Evolutionary conservation across 2,797 vertebrate genomes (phyloP), one percentile per base, ranked within the genome.

Genomic region (Spheniscus humboldti): DNA sequence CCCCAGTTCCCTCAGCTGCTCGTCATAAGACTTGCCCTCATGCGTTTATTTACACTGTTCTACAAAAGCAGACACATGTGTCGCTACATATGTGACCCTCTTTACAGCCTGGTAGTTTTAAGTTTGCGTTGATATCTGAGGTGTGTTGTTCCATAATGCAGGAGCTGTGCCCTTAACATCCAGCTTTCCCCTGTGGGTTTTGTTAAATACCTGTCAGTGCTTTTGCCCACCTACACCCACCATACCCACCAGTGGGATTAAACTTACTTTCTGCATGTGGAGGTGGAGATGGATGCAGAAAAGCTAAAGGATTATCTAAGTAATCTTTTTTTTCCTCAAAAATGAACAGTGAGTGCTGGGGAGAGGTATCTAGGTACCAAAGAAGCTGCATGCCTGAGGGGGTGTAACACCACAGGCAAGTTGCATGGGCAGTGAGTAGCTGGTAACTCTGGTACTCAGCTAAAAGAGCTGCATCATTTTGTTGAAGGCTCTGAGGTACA

Each of bases 81-180:
- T 28, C 2, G 0, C 19, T 23, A 7, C 17, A 1, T 18, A 7
- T 3, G 35, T 18, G 24, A n/a, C 7, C 9, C 12, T 62, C n/a
- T 31, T 22, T 13, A 50, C 33, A 55, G 30, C 23, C 33, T 6
- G 4, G 13, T 23, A 17, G 5, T 4, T 56, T 3, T 6, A 7
- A 18, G 11, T 48, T 4, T 5, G 20, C 13, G 47, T 22, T 33
- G 31, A 11, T 24, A 6, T 2, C 30, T 4, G 9, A 6, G 37
- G 6, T 8, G 0, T 1, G 18, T 20, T 35, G 60, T 7, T 43
- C 37, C 4, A 0, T 25, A 6, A 5, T 0, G 3, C 8, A 6
- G 47, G 31, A 89, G 11, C n/a, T 57, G 64, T 25, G 41, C 18
- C 33, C 28, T n/a, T 7, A 45, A 33, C 11, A 11, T 14, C 31